phyloP scores from a whole-genome alignment of 2,113 vertebrate species.

The Stegostoma tigrinum region DNA sequence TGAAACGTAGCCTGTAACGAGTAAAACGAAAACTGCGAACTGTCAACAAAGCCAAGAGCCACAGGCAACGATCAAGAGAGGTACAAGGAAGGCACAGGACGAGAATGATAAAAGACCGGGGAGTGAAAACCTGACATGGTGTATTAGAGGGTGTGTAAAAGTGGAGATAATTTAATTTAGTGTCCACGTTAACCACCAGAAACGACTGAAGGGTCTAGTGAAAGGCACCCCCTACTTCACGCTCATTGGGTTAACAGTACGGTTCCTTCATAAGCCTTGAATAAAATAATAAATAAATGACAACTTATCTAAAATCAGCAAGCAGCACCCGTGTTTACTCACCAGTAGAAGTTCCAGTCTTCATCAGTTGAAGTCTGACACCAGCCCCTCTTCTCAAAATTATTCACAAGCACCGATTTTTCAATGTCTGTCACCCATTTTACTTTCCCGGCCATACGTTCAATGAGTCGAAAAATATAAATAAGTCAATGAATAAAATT shows the following conservation, averaged over 20 bases:
- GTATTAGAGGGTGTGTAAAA: not conserved
- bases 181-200: not conserved
- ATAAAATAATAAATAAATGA: not conserved
- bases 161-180: not conserved
- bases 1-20: not conserved
- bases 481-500: not conserved
- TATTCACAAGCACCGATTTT: constrained; percentile 38
- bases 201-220: not conserved
- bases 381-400: constrained; percentile 39
- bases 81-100: not conserved
- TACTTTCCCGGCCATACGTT: constrained; percentile 30
- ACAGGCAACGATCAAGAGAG: not conserved
- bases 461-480: not conserved
- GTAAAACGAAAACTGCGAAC: not conserved
- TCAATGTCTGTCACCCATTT: constrained; percentile 39
- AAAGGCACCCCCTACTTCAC: not conserved
- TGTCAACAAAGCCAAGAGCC: not conserved
- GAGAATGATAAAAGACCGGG: not conserved
- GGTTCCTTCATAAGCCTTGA: not conserved
- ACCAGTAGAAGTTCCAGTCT: constrained; percentile 39
- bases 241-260: not conserved
- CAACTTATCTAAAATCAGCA: not conserved
- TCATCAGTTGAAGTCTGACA: constrained; percentile 27
- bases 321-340: not conserved
- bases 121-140: not conserved